These are phyloP conservation scores for Rachycentron canadum DNA, from an alignment of 2,797 vertebrate species.

Conservation along the genomic window DNA sequence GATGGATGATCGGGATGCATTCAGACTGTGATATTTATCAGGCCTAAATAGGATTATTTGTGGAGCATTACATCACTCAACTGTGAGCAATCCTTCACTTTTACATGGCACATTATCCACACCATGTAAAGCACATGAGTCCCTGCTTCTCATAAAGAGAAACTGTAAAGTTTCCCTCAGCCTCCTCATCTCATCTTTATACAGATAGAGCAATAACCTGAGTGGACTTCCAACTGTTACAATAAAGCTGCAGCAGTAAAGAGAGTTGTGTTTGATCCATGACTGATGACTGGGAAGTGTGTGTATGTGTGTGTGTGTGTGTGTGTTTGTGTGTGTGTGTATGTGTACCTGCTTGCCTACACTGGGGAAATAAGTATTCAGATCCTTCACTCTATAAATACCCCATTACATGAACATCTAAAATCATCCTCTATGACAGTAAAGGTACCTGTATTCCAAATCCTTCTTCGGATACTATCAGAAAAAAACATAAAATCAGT, in stretches of 20 bases:
- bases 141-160: conserved; percentile 64
- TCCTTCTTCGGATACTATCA: background rate
- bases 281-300: conserved; percentile 8
- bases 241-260: conserved; percentile 50
- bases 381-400: background rate
- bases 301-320: conserved; percentile 1
- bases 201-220: conserved; percentile 66
- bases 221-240: conserved; percentile 61
- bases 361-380: background rate
- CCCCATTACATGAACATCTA: no score
- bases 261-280: conserved; percentile 23
- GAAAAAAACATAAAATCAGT: background rate
- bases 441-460: background rate
- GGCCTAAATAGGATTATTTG: conserved; percentile 50
- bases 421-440: no score
- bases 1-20: conserved; percentile 26
- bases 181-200: conserved; percentile 43
- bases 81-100: conserved; percentile 61
- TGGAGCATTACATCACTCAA: conserved; percentile 58
- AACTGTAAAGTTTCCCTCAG: conserved; percentile 58
- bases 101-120: conserved; percentile 63
- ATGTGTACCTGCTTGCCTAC: background rate
- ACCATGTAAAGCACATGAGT: conserved; percentile 68
- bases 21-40: conserved; percentile 46
- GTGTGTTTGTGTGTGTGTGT: conserved; percentile 2